Conservation (phyloP, 2,888 invertebrate species). For the Graphium colonna region DNA sequence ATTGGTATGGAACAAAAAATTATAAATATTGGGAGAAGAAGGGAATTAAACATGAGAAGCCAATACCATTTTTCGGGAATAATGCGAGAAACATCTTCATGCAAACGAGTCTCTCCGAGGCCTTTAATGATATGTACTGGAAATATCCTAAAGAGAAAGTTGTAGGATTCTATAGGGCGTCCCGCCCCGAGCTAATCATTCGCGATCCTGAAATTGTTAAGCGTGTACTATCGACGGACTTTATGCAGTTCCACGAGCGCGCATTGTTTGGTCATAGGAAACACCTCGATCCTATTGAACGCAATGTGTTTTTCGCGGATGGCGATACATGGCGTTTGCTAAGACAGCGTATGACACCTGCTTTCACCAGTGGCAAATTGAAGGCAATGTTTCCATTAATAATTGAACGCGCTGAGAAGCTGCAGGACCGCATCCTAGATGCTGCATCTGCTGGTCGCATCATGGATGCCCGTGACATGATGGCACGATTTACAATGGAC, state of each 20-base stretch:
- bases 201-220: conserved; percentile 53
- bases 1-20: conserved; percentile 44
- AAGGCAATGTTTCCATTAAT: no score
- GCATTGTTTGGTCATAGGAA: conserved; percentile 40
- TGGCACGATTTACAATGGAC: conserved; percentile 58
- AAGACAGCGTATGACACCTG: no score
- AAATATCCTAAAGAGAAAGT: no score
- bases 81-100: conserved; percentile 42
- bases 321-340: conserved; percentile 54
- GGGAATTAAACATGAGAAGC: conserved; percentile 48
- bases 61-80: conserved; percentile 50
- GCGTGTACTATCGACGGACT: conserved; percentile 47
- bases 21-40: conserved; percentile 47
- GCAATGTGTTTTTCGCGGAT: conserved; percentile 54
- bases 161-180: conserved; percentile 46
- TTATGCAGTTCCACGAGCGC: conserved; percentile 46
- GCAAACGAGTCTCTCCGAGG: conserved; percentile 43
- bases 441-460: conserved; percentile 34
- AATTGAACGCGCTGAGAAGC: no score
- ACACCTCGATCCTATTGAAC: conserved; percentile 46
- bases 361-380: no score
- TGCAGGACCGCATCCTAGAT: conserved; percentile 35
- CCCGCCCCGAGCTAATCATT: no score
- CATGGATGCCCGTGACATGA: no score
- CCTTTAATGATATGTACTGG: conserved; percentile 44